Evolutionary conservation across 1,140 invertebrate species (phyloP).

Genomic region (Caenorhabditis inopinata): DNA sequence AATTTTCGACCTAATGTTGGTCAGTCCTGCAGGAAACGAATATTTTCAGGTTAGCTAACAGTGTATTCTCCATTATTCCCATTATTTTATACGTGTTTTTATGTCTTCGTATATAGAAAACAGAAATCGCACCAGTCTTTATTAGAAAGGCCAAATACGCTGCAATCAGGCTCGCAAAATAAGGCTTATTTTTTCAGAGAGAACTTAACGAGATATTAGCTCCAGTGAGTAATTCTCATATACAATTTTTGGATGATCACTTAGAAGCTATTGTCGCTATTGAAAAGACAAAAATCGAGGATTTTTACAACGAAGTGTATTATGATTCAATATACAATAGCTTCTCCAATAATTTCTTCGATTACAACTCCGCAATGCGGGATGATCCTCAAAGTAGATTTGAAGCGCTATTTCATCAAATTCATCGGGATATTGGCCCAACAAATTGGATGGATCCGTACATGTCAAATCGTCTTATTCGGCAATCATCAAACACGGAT

Average conservation of each 20-base stretch:
- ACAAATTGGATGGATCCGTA: neutral
- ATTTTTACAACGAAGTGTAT: neutral
- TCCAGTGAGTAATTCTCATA: neutral
- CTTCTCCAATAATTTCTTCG: neutral
- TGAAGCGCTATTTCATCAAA: neutral
- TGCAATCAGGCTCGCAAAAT: too few species aligned
- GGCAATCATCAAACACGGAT: neutral
- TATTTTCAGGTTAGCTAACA: neutral
- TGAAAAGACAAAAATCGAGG: neutral
- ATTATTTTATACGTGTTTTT: too few species aligned
- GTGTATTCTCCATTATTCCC: neutral
- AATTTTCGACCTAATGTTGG: neutral
- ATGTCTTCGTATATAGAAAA: too few species aligned
- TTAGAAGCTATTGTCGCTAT: neutral
- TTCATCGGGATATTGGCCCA: neutral
- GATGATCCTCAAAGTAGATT: conserved; percentile 1
- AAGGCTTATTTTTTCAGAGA: conserved; percentile 11
- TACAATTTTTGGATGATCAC: neutral
- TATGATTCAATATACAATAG: conserved; percentile 16
- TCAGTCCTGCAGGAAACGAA: neutral
- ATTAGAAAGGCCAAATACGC: too few species aligned
- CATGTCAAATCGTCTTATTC: neutral
- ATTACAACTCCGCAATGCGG: neutral
- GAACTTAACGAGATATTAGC: neutral
- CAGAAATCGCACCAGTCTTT: too few species aligned